Conservation (phyloP, 2,888 invertebrate genomes). For the Campoletis raptor region DNA sequence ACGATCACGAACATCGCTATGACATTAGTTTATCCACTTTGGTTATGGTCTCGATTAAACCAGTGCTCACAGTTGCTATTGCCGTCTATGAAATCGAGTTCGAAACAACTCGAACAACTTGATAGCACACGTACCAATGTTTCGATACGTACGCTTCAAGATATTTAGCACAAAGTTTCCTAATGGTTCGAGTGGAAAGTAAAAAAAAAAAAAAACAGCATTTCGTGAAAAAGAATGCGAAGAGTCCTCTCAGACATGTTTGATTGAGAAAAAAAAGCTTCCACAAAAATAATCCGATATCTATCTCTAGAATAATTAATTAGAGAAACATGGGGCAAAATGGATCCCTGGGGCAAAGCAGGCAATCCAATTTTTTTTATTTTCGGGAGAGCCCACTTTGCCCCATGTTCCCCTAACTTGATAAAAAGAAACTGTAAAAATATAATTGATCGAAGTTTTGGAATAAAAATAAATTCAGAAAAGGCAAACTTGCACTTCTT, state of each 20-base stretch:
- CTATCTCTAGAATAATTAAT: too few relatives aligned
- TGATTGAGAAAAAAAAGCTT: too few relatives aligned
- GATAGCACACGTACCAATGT: conserved; percentile 12
- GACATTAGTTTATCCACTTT: conserved; percentile 21
- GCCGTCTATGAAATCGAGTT: conserved; percentile 27
- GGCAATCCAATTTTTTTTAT: too few relatives aligned
- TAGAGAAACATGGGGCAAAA: too few relatives aligned
- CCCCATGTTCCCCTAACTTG: too few relatives aligned
- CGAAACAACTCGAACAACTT: conserved; percentile 1
- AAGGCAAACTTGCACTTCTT: not conserved
- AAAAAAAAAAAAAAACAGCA: not conserved
- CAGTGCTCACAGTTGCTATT: conserved; percentile 17
- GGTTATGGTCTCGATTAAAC: conserved; percentile 2
- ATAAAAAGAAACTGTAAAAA: too few relatives aligned
- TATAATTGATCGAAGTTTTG: too few relatives aligned
- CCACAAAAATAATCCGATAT: too few relatives aligned
- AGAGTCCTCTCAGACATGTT: too few relatives aligned
- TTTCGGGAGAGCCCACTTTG: too few relatives aligned
- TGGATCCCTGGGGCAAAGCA: too few relatives aligned
- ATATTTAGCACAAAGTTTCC: not conserved
- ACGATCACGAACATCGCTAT: conserved; percentile 6
- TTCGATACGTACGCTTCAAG: not conserved
- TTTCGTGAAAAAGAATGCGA: not conserved
- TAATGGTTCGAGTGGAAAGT: not conserved
- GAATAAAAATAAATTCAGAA: too few relatives aligned